A percentile compares a stretch with the other conserved stretches of the same genome.
These are phyloP conservation scores for Crotalus helleri DNA, from an alignment of 2,113 vertebrate genomes.

Conservation along the genomic window DNA sequence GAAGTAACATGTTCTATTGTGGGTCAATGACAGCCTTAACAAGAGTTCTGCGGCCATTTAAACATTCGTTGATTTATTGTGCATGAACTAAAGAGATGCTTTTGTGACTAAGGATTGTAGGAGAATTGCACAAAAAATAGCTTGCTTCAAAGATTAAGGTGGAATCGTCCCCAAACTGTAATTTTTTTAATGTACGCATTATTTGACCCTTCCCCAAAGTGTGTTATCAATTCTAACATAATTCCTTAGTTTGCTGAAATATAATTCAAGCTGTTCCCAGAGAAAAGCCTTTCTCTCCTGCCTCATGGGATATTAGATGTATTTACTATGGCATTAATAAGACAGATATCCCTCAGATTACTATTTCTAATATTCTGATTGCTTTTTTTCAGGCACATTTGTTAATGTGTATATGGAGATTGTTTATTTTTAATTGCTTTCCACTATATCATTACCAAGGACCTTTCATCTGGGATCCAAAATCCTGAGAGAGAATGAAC, in stretches of 20 bases:
- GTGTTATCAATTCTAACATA: background rate
- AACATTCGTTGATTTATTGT: background rate
- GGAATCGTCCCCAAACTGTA: background rate
- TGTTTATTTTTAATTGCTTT: background rate
- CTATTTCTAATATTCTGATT: background rate
- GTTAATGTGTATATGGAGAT: background rate
- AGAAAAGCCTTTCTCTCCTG: background rate
- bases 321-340: background rate
- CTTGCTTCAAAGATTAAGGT: background rate
- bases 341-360: background rate
- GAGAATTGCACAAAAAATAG: background rate
- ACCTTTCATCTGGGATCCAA: background rate
- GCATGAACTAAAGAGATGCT: background rate
- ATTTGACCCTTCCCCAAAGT: background rate
- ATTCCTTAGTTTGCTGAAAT: background rate
- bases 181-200: background rate
- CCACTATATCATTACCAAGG: background rate
- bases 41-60: background rate
- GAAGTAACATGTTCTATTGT: background rate
- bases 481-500: background rate
- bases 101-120: background rate
- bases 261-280: background rate
- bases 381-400: background rate
- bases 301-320: background rate
- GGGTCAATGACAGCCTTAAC: too few relatives aligned